Evolutionary conservation across 2,797 vertebrate species (phyloP).

Genomic region (Pseudochirops corinnae): DNA sequence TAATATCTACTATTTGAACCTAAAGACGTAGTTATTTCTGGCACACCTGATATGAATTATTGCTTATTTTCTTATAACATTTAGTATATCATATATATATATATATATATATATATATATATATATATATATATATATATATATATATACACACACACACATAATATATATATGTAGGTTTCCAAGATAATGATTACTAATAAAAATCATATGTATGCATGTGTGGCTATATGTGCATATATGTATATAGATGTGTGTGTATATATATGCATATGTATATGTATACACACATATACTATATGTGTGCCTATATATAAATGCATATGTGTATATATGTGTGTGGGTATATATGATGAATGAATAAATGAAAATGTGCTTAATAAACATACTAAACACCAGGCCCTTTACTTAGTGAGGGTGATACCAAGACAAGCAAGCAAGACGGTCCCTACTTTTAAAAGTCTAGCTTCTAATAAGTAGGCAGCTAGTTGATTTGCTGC

Average conservation of each 20-base stretch:
- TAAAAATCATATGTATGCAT: too few relatives aligned
- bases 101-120: too few relatives aligned
- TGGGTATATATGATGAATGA: neutral
- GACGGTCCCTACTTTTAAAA: neutral
- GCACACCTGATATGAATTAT: neutral
- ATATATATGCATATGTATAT: too few relatives aligned
- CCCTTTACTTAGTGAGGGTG: neutral
- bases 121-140: too few relatives aligned
- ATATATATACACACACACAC: too few relatives aligned
- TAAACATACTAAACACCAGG: neutral
- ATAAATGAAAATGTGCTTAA: neutral
- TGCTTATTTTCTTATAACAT: constrained; percentile 28
- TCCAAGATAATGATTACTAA: too few relatives aligned
- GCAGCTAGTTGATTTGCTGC: neutral
- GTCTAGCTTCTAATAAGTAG: neutral
- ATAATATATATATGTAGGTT: too few relatives aligned
- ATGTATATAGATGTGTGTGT: too few relatives aligned
- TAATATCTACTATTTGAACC: neutral
- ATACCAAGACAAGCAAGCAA: neutral
- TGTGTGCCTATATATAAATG: neutral
- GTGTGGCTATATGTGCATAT: too few relatives aligned
- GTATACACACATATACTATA: too few relatives aligned
- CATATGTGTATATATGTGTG: neutral
- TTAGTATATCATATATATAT: too few relatives aligned
- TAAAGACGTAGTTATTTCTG: constrained; percentile 2